phyloP scores from a whole-genome alignment of 2,797 vertebrate species.

The Myotis findleyi region DNA sequence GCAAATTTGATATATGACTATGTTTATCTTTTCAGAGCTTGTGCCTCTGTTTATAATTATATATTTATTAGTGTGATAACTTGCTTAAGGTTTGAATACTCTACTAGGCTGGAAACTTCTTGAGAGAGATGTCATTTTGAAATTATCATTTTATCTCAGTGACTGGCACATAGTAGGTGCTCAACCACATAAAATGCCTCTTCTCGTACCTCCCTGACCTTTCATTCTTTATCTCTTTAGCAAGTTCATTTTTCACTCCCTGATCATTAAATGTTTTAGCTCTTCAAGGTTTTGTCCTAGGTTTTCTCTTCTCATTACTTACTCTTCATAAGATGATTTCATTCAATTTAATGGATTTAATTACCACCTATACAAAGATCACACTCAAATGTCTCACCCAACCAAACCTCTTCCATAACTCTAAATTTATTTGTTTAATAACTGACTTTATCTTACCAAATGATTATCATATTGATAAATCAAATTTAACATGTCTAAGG shows the following conservation, averaged over 20 bases:
- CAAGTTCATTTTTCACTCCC: neutral
- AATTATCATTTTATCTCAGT: neutral
- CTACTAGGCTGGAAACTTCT: neutral
- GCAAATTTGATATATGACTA: neutral
- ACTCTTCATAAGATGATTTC: neutral
- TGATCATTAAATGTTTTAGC: neutral
- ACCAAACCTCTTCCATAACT: neutral
- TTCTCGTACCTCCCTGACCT: neutral
- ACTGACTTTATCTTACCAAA: neutral
- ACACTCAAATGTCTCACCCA: neutral
- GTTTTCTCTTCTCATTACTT: neutral
- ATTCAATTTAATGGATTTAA: neutral
- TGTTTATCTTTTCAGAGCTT: neutral
- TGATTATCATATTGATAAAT: neutral
- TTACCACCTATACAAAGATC: neutral
- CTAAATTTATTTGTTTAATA: neutral
- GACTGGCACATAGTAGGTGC: neutral
- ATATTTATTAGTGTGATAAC: neutral
- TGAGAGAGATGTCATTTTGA: neutral
- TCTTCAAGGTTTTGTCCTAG: neutral
- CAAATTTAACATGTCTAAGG: neutral
- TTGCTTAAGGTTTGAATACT: neutral
- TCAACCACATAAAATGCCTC: neutral
- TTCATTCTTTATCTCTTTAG: neutral
- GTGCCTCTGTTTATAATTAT: neutral